A percentile compares a stretch with the other conserved stretches of the same genome.
phyloP scores from a whole-genome alignment of 2,113 vertebrate species.

The Vanacampus margaritifer region DNA sequence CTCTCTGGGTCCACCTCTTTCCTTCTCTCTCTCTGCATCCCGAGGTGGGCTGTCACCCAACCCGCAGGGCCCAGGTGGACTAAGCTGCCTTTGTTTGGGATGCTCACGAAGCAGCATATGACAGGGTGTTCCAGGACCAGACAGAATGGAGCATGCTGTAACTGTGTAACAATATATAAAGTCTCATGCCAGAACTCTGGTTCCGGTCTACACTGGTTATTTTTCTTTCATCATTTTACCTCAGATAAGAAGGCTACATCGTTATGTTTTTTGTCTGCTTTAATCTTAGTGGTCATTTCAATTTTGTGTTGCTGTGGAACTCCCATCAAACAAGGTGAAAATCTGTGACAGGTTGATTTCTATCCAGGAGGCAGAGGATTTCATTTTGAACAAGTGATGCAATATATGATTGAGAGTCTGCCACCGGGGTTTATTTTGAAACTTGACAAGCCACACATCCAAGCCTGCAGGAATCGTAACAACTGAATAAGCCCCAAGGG shows the following conservation, averaged over 20 bases:
- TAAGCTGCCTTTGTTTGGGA: slow-evolving; percentile 60
- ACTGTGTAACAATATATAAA: slow-evolving; percentile 37
- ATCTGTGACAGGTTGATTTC: neutral
- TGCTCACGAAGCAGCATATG: slow-evolving; percentile 46
- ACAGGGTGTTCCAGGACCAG: slow-evolving; percentile 40
- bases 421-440: neutral
- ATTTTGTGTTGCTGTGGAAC: neutral
- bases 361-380: neutral
- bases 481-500: neutral
- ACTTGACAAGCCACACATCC: neutral
- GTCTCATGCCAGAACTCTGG: slow-evolving; percentile 30
- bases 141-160: slow-evolving; percentile 34
- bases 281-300: neutral
- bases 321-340: neutral
- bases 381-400: neutral
- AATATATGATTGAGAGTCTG: neutral
- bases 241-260: neutral
- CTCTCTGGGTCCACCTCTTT: slow-evolving; percentile 37
- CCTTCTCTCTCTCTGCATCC: slow-evolving; percentile 35
- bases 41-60: slow-evolving; percentile 47
- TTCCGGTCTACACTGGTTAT: neutral
- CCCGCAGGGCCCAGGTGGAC: slow-evolving; percentile 45
- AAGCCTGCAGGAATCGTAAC: neutral
- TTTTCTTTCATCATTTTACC: neutral
- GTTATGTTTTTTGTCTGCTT: neutral